Evolutionary conservation across 2,888 invertebrate genomes (phyloP), one percentile per base, ranked within the genome.

Genomic region (Heliconius erato): DNA sequence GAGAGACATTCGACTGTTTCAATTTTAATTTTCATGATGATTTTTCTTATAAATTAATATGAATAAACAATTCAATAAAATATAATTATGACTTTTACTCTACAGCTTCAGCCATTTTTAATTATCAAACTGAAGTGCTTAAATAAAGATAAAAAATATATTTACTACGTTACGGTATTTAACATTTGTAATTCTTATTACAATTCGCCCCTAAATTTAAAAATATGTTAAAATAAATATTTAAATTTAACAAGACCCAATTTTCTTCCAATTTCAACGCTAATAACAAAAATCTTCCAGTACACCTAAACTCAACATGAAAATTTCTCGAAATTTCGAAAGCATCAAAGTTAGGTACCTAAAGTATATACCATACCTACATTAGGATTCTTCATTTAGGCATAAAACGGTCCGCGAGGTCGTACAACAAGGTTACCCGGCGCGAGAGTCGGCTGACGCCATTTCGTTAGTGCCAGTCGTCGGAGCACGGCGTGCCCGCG

Each of bases 361-460:
- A 87, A 84, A 85, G 85, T 88, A 87, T 87, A 87, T 87, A 85
- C 87, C 85, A 87, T 87, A 85, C 87, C 85, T 85, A 84, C 84
- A 83, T 88, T 86, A 87, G 87, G 89, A 89, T 92, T 90, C 86
- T 89, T 90, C 90, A 88, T 91, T 92, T 91, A 91, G 93, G 91
- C 91, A 90, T 88, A 89, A 89, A 87, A 87, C 89, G 87, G 85
- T 86, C 88, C 88, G 85, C 89, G 90, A 90, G 90, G 90, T 89
- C 88, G 88, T 82, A 84, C 83, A 80, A 87, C 90, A 90, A 90
- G 92, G 92, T 90, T 90, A 90, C 85, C 79, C 83, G 86, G 85
- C 85, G 89, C 85, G 86, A 86, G 87, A 83, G 82, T 81, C 85
- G 86, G 72, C 84, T 80, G 87, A 88, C 90, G 92, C 92, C 94